A percentile compares a stretch with the other conserved stretches of the same genome.
phyloP scores from a whole-genome alignment of 1,140 invertebrate species.

The Calliphora vicina region DNA sequence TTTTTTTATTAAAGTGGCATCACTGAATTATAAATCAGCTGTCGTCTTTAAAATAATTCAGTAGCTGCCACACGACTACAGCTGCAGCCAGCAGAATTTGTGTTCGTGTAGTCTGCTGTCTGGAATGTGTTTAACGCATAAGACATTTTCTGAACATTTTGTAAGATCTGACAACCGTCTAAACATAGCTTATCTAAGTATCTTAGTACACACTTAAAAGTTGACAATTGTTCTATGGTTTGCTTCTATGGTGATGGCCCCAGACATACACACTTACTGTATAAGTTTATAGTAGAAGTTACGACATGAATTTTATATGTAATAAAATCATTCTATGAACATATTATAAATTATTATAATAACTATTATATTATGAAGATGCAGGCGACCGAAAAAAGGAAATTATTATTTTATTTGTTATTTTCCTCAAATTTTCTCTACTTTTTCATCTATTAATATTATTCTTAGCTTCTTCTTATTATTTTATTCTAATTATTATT shows the following conservation, averaged over 20 bases:
- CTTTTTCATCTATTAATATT: not conserved
- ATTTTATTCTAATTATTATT: not conserved
- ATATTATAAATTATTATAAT: not conserved
- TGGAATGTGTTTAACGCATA: no score
- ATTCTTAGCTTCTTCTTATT: not conserved
- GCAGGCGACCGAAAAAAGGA: not conserved
- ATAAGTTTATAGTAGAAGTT: not conserved
- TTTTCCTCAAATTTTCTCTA: not conserved
- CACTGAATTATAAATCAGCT: no score
- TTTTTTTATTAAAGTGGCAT: no score
- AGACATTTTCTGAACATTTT: no score
- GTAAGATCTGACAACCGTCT: no score
- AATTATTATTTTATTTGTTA: not conserved
- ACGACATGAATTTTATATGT: not conserved
- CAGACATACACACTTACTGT: not conserved
- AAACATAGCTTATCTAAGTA: no score
- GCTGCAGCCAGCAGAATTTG: no score
- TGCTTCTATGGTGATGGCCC: not conserved
- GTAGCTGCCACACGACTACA: no score
- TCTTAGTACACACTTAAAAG: no score
- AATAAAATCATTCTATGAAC: not conserved
- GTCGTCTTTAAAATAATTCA: no score
- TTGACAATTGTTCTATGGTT: not conserved
- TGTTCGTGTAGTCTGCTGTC: no score
- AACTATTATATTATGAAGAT: not conserved